These are phyloP conservation scores for Nannobrachium achirus DNA, from an alignment of 2,113 vertebrate species.

Conservation along the genomic window DNA sequence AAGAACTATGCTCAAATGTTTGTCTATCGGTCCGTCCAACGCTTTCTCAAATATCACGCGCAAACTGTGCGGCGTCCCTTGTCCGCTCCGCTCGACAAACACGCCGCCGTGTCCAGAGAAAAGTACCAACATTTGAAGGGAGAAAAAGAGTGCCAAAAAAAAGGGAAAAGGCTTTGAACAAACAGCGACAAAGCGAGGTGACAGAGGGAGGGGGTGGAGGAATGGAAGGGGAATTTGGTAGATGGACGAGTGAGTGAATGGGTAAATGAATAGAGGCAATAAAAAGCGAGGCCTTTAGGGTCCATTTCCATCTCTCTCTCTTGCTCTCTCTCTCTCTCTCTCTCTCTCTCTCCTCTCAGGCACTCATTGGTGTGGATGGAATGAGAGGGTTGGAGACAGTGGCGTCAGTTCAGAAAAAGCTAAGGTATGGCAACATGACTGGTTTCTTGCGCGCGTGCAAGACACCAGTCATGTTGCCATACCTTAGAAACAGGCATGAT, in stretches of 20 bases:
- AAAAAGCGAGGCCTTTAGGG: conserved; percentile 39
- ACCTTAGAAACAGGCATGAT: no score
- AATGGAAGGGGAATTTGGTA: background rate
- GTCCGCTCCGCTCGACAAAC: background rate
- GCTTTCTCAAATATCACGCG: conserved; percentile 43
- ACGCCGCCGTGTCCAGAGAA: background rate
- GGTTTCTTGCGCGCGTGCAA: no score
- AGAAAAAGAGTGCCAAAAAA: background rate
- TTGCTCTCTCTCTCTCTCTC: conserved; percentile 8
- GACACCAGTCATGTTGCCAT: no score
- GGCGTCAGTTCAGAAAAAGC: no score
- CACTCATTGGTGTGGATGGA: conserved; percentile 27
- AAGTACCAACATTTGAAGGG: background rate
- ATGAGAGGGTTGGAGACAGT: conserved; percentile 14
- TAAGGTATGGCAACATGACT: no score
- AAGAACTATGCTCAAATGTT: conserved; percentile 27
- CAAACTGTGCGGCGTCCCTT: conserved; percentile 10
- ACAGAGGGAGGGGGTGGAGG: conserved; percentile 12
- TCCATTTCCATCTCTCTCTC: conserved; percentile 24
- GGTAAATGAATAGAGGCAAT: conserved; percentile 44
- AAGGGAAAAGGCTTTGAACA: background rate
- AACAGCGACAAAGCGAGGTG: background rate
- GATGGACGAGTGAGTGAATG: conserved; percentile 15
- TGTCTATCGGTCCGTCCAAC: conserved; percentile 17
- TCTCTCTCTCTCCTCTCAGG: conserved; percentile 11